Percentiles rank a stretch among this genome's conserved stretches.
Evolutionary conservation across 2,113 vertebrate species (phyloP).

Genomic region (Silurus asotus): DNA sequence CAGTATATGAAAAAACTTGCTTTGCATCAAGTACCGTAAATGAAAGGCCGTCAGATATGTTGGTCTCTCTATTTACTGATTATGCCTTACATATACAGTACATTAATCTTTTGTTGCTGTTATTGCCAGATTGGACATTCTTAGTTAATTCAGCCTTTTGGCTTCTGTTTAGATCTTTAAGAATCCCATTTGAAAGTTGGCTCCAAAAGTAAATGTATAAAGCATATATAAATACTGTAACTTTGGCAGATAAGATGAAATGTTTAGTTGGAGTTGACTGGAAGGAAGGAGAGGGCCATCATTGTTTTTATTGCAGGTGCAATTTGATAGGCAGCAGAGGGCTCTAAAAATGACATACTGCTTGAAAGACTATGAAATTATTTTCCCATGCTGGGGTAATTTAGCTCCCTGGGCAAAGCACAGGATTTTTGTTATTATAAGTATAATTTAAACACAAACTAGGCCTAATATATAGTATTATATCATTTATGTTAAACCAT

Average conservation of each 20-base stretch:
- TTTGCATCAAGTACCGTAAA: background rate
- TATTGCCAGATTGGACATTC: background rate
- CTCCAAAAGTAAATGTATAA: background rate
- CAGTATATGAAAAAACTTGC: background rate
- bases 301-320: background rate
- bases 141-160: background rate
- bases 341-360: slow-evolving; percentile 14
- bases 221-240: background rate
- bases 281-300: background rate
- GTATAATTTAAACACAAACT: background rate
- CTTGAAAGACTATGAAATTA: slow-evolving; percentile 8
- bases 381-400: background rate
- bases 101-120: background rate
- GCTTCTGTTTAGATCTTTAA: background rate
- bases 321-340: slow-evolving; percentile 9
- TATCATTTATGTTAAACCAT: background rate
- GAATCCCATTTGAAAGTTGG: background rate
- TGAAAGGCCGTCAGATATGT: background rate
- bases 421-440: slow-evolving; percentile 5
- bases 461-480: background rate
- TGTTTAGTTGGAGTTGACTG: background rate
- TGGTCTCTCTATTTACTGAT: background rate
- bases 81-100: background rate
- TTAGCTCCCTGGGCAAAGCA: background rate
- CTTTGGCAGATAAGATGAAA: background rate